Evolutionary conservation across 1,140 invertebrate species (phyloP), one percentile per base, ranked within the genome.

Genomic region (Drosophila sp.): DNA sequence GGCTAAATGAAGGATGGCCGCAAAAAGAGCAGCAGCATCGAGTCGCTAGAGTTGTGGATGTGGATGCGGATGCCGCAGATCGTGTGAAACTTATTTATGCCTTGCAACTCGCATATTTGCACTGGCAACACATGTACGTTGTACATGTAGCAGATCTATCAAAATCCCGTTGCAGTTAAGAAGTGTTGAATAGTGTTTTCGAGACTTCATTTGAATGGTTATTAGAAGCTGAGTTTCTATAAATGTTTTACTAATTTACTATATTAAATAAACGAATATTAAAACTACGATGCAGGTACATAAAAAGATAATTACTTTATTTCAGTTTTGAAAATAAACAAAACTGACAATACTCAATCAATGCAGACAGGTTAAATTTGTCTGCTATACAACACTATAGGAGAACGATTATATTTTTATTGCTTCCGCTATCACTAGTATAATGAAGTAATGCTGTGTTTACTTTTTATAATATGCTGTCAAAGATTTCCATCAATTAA

Each of bases 1-100:
- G 45, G 62, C 36, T 29, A 14, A 58, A 50, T 57, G 58, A 62
- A 53, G 66, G 66, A 70, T 61, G 58, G 18, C 11, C 54, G 61
- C 40, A 45, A 53, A 51, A 51, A 36, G 36, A 13, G n/a, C 36
- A 13, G 36, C 36, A 38, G n/a, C 11, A 38, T 38, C n/a, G 6
- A 38, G 1, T 13, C 3, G n/a, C n/a, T 38, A 4, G 5, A 13
- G 11, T 38, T 11, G 7, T 21, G 6, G 14, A 43, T 43, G 41
- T 16, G 5, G 11, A 13, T 11, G 7, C 9, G 6, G 14, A 43
- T 43, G 41, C 41, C 14, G 18, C 41, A 18, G 50, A 53, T 53
- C 50, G 50, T 53, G 50, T 53, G 50, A 53, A 53, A 36, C 46
- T 29, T 46, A 11, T 46, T 29, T 29, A 29, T 29, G 27, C 27